Percentiles rank a stretch among this genome's conserved stretches.
Conservation (phyloP, 2,888 invertebrate species). For the Drosophila algonquin region DNA sequence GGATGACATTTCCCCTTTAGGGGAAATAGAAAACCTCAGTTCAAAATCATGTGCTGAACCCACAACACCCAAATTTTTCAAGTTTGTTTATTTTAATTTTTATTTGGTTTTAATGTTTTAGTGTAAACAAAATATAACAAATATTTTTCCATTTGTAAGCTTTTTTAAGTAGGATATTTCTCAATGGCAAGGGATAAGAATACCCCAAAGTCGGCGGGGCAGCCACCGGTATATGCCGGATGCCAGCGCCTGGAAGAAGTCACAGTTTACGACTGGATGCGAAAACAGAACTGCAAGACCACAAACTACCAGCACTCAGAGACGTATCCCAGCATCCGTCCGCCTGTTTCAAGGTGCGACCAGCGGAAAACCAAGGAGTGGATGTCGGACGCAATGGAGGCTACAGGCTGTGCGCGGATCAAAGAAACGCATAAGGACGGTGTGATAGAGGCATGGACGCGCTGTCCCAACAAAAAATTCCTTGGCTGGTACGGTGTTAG, state of each 20-base stretch:
- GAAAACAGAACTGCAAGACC: conserved; percentile 57
- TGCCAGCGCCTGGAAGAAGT: conserved; percentile 5
- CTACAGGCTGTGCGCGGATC: conserved; percentile 35
- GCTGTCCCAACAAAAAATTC: conserved; percentile 54
- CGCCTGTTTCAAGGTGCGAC: conserved; percentile 54
- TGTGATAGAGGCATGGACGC: conserved; percentile 49
- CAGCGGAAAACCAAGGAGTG: conserved; percentile 14
- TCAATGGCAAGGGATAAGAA: background rate
- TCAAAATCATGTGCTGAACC: conserved; percentile 9
- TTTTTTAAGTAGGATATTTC: background rate
- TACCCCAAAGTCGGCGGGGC: background rate
- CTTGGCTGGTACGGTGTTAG: conserved; percentile 53
- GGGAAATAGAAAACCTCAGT: background rate
- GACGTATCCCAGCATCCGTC: conserved; percentile 54
- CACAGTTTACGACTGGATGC: conserved; percentile 49
- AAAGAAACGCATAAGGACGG: conserved; percentile 19
- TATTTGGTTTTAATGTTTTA: conserved; percentile 19
- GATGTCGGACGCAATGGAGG: conserved; percentile 51
- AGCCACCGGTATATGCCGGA: background rate
- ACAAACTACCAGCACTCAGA: conserved; percentile 21
- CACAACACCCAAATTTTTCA: conserved; percentile 32
- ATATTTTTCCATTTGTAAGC: background rate
- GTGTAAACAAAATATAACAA: background rate
- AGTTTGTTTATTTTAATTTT: conserved; percentile 7
- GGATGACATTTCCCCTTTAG: background rate